Percentiles rank a stretch among this genome's conserved stretches.
These are phyloP conservation scores for Micromys minutus DNA, from an alignment of 2,113 vertebrate species.

Conservation along the genomic window DNA sequence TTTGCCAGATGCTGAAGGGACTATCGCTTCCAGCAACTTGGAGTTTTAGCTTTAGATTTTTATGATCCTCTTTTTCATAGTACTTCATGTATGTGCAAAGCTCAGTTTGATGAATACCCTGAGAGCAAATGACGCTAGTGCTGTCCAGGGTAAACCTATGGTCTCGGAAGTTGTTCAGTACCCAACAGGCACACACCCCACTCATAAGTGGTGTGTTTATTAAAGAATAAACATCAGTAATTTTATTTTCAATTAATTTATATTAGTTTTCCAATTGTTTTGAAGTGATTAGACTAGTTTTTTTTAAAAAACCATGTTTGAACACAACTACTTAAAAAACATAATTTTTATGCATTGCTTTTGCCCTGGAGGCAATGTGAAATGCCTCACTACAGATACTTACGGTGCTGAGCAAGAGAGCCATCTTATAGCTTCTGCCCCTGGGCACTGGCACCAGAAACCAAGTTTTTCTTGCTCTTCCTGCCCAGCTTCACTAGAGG, in stretches of 20 bases:
- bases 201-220: background rate
- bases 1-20: background rate
- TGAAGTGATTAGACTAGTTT: background rate
- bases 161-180: background rate
- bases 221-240: background rate
- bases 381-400: background rate
- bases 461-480: background rate
- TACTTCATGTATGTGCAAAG: background rate
- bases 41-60: background rate
- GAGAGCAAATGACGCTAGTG: background rate
- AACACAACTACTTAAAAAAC: background rate
- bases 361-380: background rate
- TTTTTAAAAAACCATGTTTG: background rate
- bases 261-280: background rate
- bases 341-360: slow-evolving; percentile 8
- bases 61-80: background rate
- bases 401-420: background rate
- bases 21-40: background rate
- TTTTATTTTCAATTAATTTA: slow-evolving; percentile 29
- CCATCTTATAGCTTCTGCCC: background rate
- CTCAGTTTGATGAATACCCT: background rate
- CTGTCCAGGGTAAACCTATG: background rate
- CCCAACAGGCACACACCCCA: no score
- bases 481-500: background rate
- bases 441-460: background rate